These are phyloP conservation scores for Actinostola sp. DNA, from an alignment of 92 coral and sea anemone species.

Conservation along the genomic window DNA sequence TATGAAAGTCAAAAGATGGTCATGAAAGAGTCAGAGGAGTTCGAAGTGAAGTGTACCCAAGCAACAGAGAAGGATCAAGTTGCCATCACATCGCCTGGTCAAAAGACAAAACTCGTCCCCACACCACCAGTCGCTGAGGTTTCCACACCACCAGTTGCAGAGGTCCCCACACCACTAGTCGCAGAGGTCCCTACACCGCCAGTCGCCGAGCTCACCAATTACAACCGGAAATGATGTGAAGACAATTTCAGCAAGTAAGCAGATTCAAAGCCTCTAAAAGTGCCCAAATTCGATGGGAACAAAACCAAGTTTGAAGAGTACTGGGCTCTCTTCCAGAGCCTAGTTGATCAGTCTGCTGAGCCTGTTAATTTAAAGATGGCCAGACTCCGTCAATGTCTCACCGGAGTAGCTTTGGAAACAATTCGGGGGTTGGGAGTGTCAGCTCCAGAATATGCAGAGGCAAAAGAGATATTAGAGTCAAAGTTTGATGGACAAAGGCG, in stretches of 20 bases:
- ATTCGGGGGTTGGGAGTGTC: constrained; percentile 53
- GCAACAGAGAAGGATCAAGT: background rate
- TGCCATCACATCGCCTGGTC: background rate
- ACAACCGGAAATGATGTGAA: background rate
- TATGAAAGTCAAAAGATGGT: background rate
- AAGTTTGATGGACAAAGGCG: constrained; percentile 60
- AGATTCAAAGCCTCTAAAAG: constrained; percentile 34
- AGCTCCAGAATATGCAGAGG: constrained; percentile 53
- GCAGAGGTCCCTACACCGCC: background rate
- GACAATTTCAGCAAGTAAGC: background rate
- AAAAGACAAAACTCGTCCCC: background rate
- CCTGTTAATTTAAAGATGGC: constrained; percentile 65
- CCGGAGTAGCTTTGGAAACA: constrained; percentile 51
- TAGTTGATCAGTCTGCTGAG: constrained; percentile 47
- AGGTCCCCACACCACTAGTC: background rate
- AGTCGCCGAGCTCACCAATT: background rate
- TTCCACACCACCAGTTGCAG: background rate
- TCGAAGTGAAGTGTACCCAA: background rate
- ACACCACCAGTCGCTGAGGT: background rate
- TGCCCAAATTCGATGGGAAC: constrained; percentile 43
- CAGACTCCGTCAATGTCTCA: constrained; percentile 54
- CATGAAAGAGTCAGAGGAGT: background rate
- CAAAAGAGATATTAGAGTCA: constrained; percentile 50
- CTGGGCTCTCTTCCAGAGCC: constrained; percentile 59
- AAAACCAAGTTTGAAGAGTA: constrained; percentile 61